Conservation (phyloP, 2,113 vertebrate species). For the Epinephelus fuscoguttatus region DNA sequence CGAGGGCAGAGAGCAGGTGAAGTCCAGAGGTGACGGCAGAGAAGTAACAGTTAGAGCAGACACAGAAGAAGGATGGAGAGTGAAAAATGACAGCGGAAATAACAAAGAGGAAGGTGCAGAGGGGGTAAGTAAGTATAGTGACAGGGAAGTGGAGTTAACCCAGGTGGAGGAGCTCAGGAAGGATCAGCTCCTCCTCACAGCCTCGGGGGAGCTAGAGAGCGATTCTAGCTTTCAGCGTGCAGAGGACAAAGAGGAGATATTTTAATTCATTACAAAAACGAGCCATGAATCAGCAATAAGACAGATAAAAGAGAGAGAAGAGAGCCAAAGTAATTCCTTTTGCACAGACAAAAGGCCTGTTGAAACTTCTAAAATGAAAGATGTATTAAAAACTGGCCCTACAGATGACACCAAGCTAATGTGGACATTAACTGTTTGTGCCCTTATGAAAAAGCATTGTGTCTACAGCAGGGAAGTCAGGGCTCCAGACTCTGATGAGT, state of each 20-base stretch:
- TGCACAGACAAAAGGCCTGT: slow-evolving; percentile 5
- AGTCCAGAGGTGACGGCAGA: neutral
- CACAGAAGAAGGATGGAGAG: neutral
- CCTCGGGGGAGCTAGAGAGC: slow-evolving; percentile 64
- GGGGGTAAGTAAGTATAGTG: neutral
- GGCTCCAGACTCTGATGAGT: too few species aligned
- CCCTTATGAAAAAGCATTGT: neutral
- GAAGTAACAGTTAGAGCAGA: neutral
- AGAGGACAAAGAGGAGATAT: slow-evolving; percentile 51
- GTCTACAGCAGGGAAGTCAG: slow-evolving; percentile 2
- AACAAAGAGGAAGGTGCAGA: neutral
- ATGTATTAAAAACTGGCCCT: neutral
- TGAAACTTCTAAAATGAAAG: slow-evolving; percentile 15
- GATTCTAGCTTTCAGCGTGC: slow-evolving; percentile 71
- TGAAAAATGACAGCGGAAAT: neutral
- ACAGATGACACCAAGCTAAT: neutral
- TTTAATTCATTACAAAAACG: slow-evolving; percentile 54
- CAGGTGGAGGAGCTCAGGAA: slow-evolving; percentile 45
- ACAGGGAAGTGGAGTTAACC: slow-evolving; percentile 23
- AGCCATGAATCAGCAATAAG: slow-evolving; percentile 31
- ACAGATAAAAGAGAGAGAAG: neutral
- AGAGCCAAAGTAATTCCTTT: slow-evolving; percentile 45
- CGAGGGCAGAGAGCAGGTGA: slow-evolving; percentile 3
- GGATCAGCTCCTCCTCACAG: slow-evolving; percentile 19
- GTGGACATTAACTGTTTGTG: neutral